Percentiles rank a stretch among this genome's conserved stretches.
These are phyloP conservation scores for Siniperca chuatsi DNA, from an alignment of 2,113 vertebrate genomes.

Conservation along the genomic window DNA sequence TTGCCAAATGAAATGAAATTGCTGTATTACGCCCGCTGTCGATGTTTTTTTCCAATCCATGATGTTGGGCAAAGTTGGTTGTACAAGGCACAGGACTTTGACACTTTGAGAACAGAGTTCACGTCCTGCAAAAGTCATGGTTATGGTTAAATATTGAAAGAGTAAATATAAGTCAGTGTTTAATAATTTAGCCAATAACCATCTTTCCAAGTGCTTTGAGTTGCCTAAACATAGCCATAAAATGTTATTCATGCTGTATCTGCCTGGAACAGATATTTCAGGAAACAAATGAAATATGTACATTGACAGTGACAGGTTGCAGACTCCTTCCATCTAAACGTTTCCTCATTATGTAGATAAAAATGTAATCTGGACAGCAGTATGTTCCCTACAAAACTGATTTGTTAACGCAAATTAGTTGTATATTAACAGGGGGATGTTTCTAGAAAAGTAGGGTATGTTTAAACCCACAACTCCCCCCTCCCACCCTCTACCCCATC, in stretches of 20 bases:
- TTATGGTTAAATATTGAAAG: background rate
- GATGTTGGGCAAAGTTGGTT: background rate
- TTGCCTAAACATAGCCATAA: background rate
- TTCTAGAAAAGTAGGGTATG: slow-evolving; percentile 15
- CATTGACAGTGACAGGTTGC: background rate
- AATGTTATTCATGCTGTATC: background rate
- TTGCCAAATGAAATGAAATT: background rate
- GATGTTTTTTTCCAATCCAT: background rate
- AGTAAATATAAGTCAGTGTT: background rate
- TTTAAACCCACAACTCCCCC: background rate
- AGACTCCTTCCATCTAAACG: background rate
- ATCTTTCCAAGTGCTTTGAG: background rate
- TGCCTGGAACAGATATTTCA: background rate
- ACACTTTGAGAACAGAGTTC: background rate
- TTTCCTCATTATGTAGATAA: background rate
- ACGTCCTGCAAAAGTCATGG: background rate
- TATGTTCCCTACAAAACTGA: background rate
- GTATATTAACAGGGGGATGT: background rate
- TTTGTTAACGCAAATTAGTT: background rate
- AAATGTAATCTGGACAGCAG: background rate
- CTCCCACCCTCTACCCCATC: background rate
- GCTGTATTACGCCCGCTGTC: background rate
- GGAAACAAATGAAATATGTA: background rate
- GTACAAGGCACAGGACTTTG: background rate
- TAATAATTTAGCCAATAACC: background rate